Conservation (phyloP, 1,140 invertebrate genomes). For the Ridgeia piscesae region DNA sequence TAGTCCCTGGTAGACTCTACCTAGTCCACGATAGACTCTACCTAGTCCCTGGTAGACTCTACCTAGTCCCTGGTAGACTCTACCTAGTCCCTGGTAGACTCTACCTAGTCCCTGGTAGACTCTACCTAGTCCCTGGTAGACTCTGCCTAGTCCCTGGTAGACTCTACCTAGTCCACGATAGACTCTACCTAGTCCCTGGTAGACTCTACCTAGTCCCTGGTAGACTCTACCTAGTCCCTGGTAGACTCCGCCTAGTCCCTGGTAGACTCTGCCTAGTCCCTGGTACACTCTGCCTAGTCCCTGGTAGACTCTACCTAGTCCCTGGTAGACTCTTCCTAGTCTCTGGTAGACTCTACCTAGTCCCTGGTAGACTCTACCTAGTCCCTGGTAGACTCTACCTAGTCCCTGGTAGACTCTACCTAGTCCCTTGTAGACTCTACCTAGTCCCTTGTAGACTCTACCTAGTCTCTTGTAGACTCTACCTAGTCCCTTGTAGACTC, state of each 20-base stretch:
- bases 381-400: not conserved
- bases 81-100: not conserved
- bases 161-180: not conserved
- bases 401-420: not conserved
- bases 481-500: not conserved
- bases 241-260: not conserved
- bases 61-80: not conserved
- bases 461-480: not conserved
- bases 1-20: not conserved
- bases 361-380: not conserved
- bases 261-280: not conserved
- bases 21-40: no score
- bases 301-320: not conserved
- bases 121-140: not conserved
- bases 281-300: no score
- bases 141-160: not conserved
- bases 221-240: not conserved
- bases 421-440: not conserved
- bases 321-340: not conserved
- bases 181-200: not conserved
- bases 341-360: no score
- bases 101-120: not conserved
- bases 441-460: not conserved
- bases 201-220: not conserved
- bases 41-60: not conserved